phyloP scores from a whole-genome alignment of 2,113 vertebrate species.

The Indicator maculatus region DNA sequence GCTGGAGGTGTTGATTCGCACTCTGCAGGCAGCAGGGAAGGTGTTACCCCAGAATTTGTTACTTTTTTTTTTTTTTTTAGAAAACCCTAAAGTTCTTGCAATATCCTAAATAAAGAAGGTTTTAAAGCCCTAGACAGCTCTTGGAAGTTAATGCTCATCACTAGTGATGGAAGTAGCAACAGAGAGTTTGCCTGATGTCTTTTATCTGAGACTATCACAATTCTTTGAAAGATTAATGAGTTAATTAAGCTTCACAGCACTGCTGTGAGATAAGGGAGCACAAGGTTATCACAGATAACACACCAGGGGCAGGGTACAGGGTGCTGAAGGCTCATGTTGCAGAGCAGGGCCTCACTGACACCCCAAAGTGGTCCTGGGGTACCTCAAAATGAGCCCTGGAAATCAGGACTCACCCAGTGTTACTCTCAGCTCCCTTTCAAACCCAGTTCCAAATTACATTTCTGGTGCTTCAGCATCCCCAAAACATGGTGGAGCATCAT shows the following conservation, averaged over 20 bases:
- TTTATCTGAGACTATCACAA: constrained; percentile 2
- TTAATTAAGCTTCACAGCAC: constrained; percentile 14
- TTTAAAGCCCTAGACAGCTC: background rate
- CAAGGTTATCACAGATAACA: background rate
- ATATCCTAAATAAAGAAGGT: background rate
- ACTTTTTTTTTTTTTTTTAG: background rate
- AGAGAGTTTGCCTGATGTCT: background rate
- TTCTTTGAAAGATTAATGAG: constrained; percentile 24
- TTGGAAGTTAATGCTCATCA: rapidly evolving
- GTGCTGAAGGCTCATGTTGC: rapidly evolving
- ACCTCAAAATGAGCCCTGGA: background rate
- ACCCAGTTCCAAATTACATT: background rate
- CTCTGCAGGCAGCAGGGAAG: rapidly evolving
- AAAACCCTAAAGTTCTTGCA: background rate
- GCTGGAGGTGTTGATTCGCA: background rate
- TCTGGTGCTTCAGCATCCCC: too few species aligned
- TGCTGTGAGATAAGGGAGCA: constrained; percentile 2
- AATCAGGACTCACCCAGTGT: background rate
- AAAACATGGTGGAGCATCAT: too few species aligned
- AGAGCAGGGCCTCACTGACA: too few species aligned
- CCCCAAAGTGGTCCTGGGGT: background rate
- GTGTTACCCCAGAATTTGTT: background rate
- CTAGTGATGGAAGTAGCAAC: background rate
- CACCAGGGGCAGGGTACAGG: background rate
- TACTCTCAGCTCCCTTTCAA: background rate